These are phyloP conservation scores for Laticauda colubrina DNA, from an alignment of 2,113 vertebrate species.

Conservation along the genomic window DNA sequence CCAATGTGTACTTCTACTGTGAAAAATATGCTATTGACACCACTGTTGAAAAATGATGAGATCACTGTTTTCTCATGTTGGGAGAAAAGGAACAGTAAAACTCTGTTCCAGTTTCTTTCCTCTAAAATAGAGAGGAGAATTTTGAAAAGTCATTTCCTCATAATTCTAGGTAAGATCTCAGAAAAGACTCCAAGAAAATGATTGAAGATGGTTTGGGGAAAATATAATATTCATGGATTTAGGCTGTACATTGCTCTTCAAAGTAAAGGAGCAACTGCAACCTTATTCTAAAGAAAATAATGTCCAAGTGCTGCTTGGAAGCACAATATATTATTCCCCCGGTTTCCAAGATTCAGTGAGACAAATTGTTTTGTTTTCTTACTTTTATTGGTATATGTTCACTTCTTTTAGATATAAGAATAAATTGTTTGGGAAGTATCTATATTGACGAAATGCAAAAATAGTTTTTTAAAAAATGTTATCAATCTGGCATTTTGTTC, in stretches of 20 bases:
- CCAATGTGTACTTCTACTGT: neutral
- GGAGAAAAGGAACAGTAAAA: neutral
- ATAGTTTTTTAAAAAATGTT: neutral
- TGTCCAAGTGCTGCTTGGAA: neutral
- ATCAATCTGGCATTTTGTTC: neutral
- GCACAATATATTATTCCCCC: neutral
- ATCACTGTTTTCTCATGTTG: neutral
- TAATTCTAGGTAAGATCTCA: neutral
- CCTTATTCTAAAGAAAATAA: neutral
- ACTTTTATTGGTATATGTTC: neutral
- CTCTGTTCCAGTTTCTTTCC: neutral
- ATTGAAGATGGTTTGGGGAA: neutral
- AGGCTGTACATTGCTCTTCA: neutral
- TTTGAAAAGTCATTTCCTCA: neutral
- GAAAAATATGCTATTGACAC: neutral
- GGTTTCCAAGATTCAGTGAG: neutral
- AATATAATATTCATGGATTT: neutral
- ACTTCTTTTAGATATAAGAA: neutral
- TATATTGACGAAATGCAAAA: neutral
- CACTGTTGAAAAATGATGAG: neutral
- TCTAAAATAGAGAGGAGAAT: neutral
- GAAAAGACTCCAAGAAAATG: neutral
- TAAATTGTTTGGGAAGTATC: neutral
- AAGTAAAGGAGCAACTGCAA: neutral
- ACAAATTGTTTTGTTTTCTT: neutral